Evolutionary conservation across 2,797 vertebrate genomes (phyloP).

Genomic region (Rhynchotus rufescens): DNA sequence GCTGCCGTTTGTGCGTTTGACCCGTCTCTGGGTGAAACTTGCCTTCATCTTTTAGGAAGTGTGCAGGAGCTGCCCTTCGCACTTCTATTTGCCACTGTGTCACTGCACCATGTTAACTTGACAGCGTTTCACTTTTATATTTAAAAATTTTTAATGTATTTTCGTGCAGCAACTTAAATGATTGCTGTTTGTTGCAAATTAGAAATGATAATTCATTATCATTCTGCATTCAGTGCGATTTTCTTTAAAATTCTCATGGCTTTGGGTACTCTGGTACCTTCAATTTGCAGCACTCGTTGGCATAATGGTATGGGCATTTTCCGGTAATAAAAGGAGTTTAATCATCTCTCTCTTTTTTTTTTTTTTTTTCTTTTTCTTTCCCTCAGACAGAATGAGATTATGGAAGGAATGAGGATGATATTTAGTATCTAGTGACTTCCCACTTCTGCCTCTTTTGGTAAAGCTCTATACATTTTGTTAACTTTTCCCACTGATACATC

Average conservation of each 20-base stretch:
- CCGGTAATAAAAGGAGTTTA: background rate
- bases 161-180: background rate
- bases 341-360: background rate
- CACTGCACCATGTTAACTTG: background rate
- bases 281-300: background rate
- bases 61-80: conserved; percentile 1
- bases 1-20: background rate
- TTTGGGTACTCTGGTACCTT: background rate
- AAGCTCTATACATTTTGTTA: background rate
- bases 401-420: background rate
- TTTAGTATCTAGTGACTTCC: background rate
- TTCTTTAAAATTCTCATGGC: background rate
- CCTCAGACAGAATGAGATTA: background rate
- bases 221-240: background rate
- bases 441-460: background rate
- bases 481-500: no score
- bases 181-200: background rate
- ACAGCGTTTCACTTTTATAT: background rate
- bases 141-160: background rate
- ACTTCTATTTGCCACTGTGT: background rate
- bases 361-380: no score
- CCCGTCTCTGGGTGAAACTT: background rate
- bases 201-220: background rate
- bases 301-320: background rate
- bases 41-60: background rate